Conservation (phyloP, 2,888 invertebrate species). For the Acanthosepion esculentum region DNA sequence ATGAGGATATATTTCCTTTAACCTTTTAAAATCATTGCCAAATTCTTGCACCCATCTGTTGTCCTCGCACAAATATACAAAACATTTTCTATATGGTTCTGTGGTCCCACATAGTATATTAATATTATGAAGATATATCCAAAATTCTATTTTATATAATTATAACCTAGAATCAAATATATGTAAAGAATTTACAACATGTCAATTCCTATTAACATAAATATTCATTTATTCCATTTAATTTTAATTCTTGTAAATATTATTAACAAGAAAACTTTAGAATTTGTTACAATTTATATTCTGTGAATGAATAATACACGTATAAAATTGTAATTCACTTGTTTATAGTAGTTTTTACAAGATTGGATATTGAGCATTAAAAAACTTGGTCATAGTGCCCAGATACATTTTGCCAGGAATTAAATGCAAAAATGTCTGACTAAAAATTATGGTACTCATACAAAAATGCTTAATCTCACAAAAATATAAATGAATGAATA, state of each 20-base stretch:
- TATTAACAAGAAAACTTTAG: too few relatives aligned
- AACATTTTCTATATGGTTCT: conserved; percentile 15
- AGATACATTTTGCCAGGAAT: not conserved
- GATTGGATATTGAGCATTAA: not conserved
- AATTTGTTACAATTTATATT: not conserved
- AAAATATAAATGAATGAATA: not conserved
- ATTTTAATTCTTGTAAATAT: too few relatives aligned
- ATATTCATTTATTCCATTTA: too few relatives aligned
- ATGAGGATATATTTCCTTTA: not conserved
- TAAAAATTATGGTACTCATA: not conserved
- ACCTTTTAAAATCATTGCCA: not conserved
- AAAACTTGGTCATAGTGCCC: not conserved
- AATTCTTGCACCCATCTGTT: not conserved
- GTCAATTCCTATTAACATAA: too few relatives aligned
- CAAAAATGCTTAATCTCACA: not conserved
- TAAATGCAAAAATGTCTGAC: not conserved
- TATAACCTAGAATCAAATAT: not conserved
- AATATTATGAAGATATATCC: not conserved
- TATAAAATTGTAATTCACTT: not conserved
- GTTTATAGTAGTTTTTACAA: not conserved
- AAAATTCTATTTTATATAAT: not conserved
- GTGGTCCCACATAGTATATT: not conserved
- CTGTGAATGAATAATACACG: not conserved
- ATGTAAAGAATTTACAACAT: not conserved
- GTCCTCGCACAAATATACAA: conserved; percentile 33